Conservation (phyloP, 2,113 vertebrate species). For the Taurulus bubalis region DNA sequence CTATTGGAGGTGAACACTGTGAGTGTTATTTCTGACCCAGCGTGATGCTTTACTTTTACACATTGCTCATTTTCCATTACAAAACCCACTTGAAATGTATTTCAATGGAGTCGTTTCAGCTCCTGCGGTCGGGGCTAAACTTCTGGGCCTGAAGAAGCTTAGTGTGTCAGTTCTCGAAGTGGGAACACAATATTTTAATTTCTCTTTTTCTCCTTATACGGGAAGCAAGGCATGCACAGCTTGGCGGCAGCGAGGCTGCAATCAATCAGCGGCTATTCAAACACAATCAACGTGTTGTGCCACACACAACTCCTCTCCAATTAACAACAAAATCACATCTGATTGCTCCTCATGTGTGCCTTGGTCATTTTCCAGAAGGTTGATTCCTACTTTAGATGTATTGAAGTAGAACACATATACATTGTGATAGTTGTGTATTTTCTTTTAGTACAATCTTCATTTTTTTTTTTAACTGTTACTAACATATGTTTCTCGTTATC, state of each 20-base stretch:
- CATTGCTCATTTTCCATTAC: not conserved
- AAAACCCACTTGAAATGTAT: not conserved
- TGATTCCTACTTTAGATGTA: constrained; percentile 5
- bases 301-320: constrained; percentile 48
- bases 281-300: constrained; percentile 68
- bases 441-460: not conserved
- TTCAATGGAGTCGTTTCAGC: constrained; percentile 20
- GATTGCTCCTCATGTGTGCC: constrained; percentile 60
- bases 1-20: not conserved
- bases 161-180: not conserved
- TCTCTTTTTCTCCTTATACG: not conserved
- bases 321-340: constrained; percentile 68
- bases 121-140: not conserved
- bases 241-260: constrained; percentile 29
- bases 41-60: not conserved
- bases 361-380: constrained; percentile 57
- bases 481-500: constrained; percentile 42
- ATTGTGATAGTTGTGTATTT: not conserved
- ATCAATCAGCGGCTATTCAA: constrained; percentile 72
- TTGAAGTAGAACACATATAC: not conserved
- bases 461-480: not conserved
- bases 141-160: not conserved
- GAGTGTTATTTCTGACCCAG: not conserved
- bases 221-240: not conserved
- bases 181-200: constrained; percentile 22